These are phyloP conservation scores for Lamprotornis superbus DNA, from an alignment of 2,113 vertebrate species.

Conservation along the genomic window DNA sequence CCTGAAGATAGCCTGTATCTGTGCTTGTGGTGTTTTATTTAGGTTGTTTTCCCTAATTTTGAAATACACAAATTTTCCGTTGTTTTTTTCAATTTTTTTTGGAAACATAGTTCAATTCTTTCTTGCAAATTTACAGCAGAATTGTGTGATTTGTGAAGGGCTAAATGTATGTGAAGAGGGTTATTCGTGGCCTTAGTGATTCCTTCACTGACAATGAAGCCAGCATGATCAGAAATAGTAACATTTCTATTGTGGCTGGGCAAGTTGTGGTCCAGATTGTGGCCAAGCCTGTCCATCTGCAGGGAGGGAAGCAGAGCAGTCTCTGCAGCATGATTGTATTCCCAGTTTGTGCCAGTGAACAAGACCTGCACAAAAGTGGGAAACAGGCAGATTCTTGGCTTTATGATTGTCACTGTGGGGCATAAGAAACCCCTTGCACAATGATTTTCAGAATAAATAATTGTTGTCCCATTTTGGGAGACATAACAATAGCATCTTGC, in stretches of 20 bases:
- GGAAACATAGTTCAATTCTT: background rate
- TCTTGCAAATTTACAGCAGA: background rate
- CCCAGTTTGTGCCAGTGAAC: background rate
- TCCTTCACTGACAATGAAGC: background rate
- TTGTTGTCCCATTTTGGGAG: background rate
- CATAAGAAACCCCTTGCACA: background rate
- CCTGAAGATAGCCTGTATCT: background rate
- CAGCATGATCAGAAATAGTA: background rate
- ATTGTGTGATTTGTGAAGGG: background rate
- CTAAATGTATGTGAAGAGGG: background rate
- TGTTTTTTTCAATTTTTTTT: background rate
- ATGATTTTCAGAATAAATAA: background rate
- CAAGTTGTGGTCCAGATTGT: background rate
- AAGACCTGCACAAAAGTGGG: background rate
- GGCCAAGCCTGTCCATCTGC: background rate
- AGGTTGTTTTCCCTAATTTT: background rate
- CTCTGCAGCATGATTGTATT: accelerated
- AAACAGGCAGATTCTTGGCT: background rate
- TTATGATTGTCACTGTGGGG: background rate
- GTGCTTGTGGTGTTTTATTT: background rate
- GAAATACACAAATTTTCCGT: background rate
- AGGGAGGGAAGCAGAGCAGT: background rate
- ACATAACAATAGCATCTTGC: background rate
- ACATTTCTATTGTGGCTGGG: background rate
- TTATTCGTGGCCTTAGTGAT: background rate